Base-by-base conservation (phyloP, 2,113 vertebrate genomes). In the Trinectes maculatus region DNA sequence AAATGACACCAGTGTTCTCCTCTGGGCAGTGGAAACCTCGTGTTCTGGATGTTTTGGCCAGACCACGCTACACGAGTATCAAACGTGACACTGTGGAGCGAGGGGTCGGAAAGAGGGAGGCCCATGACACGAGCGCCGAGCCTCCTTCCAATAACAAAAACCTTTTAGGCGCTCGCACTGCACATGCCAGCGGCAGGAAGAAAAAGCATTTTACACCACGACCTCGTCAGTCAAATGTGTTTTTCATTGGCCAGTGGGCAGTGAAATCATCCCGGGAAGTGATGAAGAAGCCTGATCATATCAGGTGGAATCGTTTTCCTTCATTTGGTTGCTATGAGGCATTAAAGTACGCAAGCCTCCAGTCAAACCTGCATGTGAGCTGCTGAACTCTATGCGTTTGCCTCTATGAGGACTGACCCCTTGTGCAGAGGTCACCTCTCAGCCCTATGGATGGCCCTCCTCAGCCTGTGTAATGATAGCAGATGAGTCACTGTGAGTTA, bases 1-100 rank as follows among this genome's bases (percentile, higher is more conserved):
- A 47, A 77, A 74, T 72, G 77, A 67, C 56, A 62, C 60, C 70
- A 75, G 56, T 49, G 34, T 61, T 69, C 57, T 67, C 33, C 66
- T 26, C 19, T 1, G 5, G 59, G 67, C 57, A 39, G 77, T 78
- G 84, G 80, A 88, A 87, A 86, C 71, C 76, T 71, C 3, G 25
- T 68, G 84, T 81, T 71, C 62, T 39, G 76, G 68, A 70, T 84
- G 85, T 79, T 85, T 77, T 71, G 73, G 74, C 65, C 77, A 54
- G 42, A 70, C 59, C 1, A 12, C 0, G 18, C 62, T 60, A 51
- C 84, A 84, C 52, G 9, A 73, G 76, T 25, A 62, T 37, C 37
- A 74, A 82, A 79, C 46, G 72, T 75, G 87, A 86, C 60, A 49
- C 40, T 60, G 84, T 48, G 36, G 28, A 44, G 61, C 67, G 46